Evolutionary conservation across 2,113 vertebrate genomes (phyloP), one percentile per base, ranked within the genome.

Genomic region (Catharus fuscescens): DNA sequence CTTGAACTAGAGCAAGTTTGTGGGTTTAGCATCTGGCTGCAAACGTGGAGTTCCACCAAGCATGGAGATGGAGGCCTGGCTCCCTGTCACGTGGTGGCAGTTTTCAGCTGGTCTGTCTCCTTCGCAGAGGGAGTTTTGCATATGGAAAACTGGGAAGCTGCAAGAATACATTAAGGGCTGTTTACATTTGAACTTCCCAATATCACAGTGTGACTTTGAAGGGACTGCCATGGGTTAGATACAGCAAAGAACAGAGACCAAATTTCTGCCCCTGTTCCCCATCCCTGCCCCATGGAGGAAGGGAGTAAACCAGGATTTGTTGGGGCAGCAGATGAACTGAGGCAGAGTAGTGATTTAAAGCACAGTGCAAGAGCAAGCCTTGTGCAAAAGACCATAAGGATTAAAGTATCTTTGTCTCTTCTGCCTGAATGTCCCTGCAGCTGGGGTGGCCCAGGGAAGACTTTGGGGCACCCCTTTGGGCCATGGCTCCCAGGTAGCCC

Each of bases 391-490:
- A 56, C 44, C 3, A 4, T 11, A 52, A 38, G 8, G 24, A 76
- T 48, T 71, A 67, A 82, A 26, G 5, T 52, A 8, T 9, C 21
- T 66, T 48, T 67, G 17, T 45, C 42, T 73, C 23, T 40, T 45
- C 70, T 52, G 14, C n/a, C n/a, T 5, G 0, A 67, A n/a, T 3
- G 3, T 48, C n/a, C 25, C 14, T 3, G 2, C 19, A 23, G 32
- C 8, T 42, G 23, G 45, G 17, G 14, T 57, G 21, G 20, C 28
- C 14, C 6, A 2, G 25, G 24, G 29, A 83, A 60, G 52, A 16
- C 28, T 70, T 70, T 0, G 0, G n/a, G 44, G 17, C 47, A 79
- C 65, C 5, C 23, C 13, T 54, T 56, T 31, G 34, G 20, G 52
- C 45, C 53, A 26, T 64, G 52, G 53, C 19, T 87, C 32, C 14